Base-by-base conservation (phyloP, 2,113 vertebrate species). In the Lutjanus erythropterus region DNA sequence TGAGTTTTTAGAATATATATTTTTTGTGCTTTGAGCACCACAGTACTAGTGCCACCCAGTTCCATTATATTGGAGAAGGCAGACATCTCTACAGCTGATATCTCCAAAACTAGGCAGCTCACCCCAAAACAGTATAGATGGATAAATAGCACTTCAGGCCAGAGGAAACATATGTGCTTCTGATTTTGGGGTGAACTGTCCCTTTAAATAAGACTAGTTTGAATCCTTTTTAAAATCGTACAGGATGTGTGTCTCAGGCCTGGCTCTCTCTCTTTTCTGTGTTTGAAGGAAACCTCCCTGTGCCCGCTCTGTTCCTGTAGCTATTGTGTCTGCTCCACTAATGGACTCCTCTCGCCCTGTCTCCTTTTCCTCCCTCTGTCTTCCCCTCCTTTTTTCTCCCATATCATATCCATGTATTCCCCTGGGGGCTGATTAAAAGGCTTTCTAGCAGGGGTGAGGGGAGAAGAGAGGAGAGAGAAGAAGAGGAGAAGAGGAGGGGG, bases 321-420 rank as follows among this genome's bases (percentile, higher is more conserved):
- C 89, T 94, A 92, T 93, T 94, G 92, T 94, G 89, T 94, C 89
- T 93, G 80, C 84, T 91, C 64, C 86, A 85, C 89, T 93, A 91
- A 93, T 94, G 92, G 92, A 93, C 89, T 90, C 83, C 70, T 81
- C 86, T 91, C 81, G 68, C 83, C 75, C 86, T 86, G 88, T 90
- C 89, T 88, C 85, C 82, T 52, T 83, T 81, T 78, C 78, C 83
- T 86, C 89, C 65, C 62, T 85, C 77, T 73, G 69, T 79, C 75
- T 74, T 74, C 71, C 71, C 78, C 75, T 84, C 61, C 61, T 70
- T 75, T 87, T 35, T 88, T 84, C 86, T 88, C 78, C 86, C 88
- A 90, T 89, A 93, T 92, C 91, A 93, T 91, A 91, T 93, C 85
- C 82, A 90, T 91, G 92, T 90, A 83, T 89, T 86, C 93, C 90